Percentiles rank a stretch among this genome's conserved stretches.
These are phyloP conservation scores for Radopholus similis DNA, from an alignment of 1,140 invertebrate species.

Conservation along the genomic window DNA sequence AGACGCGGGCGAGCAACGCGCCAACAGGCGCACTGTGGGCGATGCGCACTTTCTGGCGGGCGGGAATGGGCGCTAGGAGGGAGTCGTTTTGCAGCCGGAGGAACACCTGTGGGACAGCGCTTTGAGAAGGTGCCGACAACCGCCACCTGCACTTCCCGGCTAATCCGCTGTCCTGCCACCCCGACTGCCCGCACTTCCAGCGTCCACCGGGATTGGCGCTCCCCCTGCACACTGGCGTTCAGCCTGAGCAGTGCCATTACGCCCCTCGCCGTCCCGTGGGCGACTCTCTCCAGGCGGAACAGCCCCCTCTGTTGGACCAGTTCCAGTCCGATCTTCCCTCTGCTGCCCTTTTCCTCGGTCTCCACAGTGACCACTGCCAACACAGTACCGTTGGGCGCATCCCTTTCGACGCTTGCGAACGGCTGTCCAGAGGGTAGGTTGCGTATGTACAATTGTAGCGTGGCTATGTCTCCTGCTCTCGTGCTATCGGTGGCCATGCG, in stretches of 20 bases:
- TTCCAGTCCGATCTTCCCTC: neutral
- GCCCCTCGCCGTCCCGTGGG: too few relatives aligned
- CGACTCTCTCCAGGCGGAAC: neutral
- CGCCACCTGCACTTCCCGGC: neutral
- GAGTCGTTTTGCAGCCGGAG: neutral
- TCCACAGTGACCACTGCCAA: conserved; percentile 1
- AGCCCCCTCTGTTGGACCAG: neutral
- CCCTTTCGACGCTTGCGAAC: neutral
- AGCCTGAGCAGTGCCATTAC: neutral
- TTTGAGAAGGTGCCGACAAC: neutral
- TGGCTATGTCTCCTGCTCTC: neutral
- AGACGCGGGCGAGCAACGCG: neutral
- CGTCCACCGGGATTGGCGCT: neutral
- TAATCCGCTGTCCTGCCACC: neutral
- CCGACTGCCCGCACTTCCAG: neutral
- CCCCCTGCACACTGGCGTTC: neutral
- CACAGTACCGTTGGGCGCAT: neutral
- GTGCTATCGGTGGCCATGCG: neutral
- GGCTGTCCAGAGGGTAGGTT: neutral
- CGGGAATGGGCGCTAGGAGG: neutral
- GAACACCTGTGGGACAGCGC: neutral
- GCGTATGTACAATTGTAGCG: neutral
- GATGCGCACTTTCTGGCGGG: neutral
- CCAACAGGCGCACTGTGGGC: neutral
- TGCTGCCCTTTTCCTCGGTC: neutral